Percentiles rank a stretch among this genome's conserved stretches.
Evolutionary conservation across 2,888 invertebrate species (phyloP).

Genomic region (Cephus runcator): DNA sequence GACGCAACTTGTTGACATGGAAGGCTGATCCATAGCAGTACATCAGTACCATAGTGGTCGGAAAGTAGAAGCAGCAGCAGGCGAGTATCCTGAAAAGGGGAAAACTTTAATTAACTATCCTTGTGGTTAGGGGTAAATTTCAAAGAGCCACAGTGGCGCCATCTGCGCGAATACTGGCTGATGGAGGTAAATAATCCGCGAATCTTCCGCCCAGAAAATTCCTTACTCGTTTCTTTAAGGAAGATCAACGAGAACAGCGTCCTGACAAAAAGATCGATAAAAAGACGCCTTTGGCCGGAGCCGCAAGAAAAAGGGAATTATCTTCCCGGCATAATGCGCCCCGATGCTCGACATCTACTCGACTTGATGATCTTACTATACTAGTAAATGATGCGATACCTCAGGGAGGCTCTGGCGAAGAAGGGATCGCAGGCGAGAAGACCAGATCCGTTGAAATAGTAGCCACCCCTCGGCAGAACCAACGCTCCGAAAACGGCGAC

Average conservation of each 20-base stretch:
- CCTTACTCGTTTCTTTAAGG: neutral
- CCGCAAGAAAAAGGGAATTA: neutral
- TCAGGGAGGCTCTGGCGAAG: slow-evolving; percentile 78
- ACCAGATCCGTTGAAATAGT: slow-evolving; percentile 88
- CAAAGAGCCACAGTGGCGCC: neutral
- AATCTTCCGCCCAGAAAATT: neutral
- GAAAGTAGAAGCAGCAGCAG: slow-evolving; percentile 89
- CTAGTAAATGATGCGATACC: slow-evolving; percentile 57
- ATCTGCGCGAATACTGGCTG: neutral
- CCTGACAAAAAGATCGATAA: neutral
- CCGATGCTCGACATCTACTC: neutral
- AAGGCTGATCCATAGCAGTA: slow-evolving; percentile 92
- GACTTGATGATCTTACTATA: neutral
- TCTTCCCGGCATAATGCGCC: neutral
- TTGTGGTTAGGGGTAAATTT: neutral
- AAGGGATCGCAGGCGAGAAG: slow-evolving; percentile 90
- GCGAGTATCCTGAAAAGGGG: slow-evolving; percentile 79
- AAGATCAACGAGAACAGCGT: neutral
- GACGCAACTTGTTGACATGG: slow-evolving; percentile 84
- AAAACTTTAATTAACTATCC: slow-evolving; percentile 5
- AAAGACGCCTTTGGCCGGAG: neutral
- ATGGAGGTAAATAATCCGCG: neutral
- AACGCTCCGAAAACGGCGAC: slow-evolving; percentile 85
- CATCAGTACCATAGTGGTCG: slow-evolving; percentile 91
- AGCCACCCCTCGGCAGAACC: slow-evolving; percentile 86